Base-by-base conservation (phyloP, 37 sponge, comb jelly and placozoan genomes). In the Cliona cf. orientalis region DNA sequence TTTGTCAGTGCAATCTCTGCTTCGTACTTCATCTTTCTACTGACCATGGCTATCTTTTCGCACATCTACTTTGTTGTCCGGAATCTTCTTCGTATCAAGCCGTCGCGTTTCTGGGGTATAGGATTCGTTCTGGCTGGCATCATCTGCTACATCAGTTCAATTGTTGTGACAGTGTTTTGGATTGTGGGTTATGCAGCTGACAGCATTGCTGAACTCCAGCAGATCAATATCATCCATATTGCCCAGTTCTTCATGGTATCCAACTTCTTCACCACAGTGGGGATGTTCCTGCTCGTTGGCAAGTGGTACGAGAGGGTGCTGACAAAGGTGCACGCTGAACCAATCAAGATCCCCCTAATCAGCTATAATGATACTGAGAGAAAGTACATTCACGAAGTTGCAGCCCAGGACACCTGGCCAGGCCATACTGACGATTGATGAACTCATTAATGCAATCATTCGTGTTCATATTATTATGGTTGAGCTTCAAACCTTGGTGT, bases 1-100 rank as follows among this genome's bases (percentile, higher is more conserved):
- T 17, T 80, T 21, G 74, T 89, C 42, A 28, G 74, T 23, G 33
- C 74, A n/a, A 11, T 84, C 31, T 67, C 85, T 5, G 34, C 43
- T 17, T 22, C 90, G 3, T 77, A 79, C 73, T 84, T 80, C 3
- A 79, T 89, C 69, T 78, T 63, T 44, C 69, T 89, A 2, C 74
- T 78, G 2, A 71, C 80, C 2, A 66, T 66, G 0, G 64, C 59
- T 23, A 62, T 65, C 46, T 83, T 89, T 46, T 36, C 45, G 9
- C 56, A 57, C 34, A 40, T 66, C 37, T 89, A 84, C 67, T 17
- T 42, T 11, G 46, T 74, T 35, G 69, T 72, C 36, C 83, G 79
- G n/a, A 43, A 84, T 28, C 42, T 89, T 56, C 34, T 74, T 40
- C 74, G 74, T 22, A 36, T 89, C 43, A 77, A 67, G n/a, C 74